These are phyloP conservation scores for Tenthredo amoena DNA, from an alignment of 2,888 invertebrate species.

Conservation along the genomic window DNA sequence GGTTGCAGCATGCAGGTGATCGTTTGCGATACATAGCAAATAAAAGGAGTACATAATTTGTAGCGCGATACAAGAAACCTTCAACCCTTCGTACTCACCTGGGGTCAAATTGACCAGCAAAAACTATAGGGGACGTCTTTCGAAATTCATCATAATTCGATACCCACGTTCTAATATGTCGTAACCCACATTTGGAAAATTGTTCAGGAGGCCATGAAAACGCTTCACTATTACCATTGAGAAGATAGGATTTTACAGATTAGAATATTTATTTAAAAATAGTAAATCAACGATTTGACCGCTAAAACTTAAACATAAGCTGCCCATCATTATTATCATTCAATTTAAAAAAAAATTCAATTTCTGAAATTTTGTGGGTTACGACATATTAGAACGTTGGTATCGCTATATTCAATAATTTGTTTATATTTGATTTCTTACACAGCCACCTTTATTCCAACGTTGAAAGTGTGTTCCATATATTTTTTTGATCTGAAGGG, in stretches of 20 bases:
- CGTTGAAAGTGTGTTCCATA: too few species aligned
- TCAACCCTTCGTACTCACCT: background rate
- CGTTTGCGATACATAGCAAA: background rate
- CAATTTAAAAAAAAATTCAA: too few species aligned
- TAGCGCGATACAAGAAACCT: background rate
- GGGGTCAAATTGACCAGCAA: background rate
- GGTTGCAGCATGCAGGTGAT: constrained; percentile 3
- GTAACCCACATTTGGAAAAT: constrained; percentile 10
- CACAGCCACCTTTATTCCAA: too few species aligned
- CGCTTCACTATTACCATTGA: background rate
- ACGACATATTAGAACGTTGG: background rate
- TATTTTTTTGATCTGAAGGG: too few species aligned
- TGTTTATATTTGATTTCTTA: too few species aligned
- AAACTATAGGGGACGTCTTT: background rate
- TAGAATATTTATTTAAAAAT: constrained; percentile 23
- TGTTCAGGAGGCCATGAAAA: background rate
- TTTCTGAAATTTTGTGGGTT: background rate
- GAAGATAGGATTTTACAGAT: constrained; percentile 21
- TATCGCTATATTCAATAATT: background rate
- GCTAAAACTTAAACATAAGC: too few species aligned
- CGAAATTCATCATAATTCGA: constrained; percentile 42
- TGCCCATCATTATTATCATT: background rate
- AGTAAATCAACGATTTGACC: background rate
- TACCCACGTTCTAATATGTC: constrained; percentile 17
- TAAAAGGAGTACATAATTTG: background rate